phyloP scores from a whole-genome alignment of 2,888 invertebrate species.

The Carpatolechia fugitivella region DNA sequence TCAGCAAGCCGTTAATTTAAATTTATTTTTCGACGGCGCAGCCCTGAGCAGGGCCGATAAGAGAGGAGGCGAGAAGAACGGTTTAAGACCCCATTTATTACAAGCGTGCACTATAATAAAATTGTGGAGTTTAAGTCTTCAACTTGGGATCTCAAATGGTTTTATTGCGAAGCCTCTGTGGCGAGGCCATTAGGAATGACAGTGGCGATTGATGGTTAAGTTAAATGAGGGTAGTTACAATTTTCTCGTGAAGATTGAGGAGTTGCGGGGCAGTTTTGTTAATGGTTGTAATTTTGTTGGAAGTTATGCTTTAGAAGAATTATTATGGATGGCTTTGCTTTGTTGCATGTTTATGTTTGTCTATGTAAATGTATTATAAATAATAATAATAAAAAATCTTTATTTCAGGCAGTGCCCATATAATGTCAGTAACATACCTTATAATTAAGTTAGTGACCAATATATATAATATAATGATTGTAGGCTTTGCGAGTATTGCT shows the following conservation, averaged over 20 bases:
- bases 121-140: conserved; percentile 25
- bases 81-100: conserved; percentile 41
- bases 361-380: too few species aligned
- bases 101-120: conserved; percentile 24
- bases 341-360: too few species aligned
- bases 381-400: too few species aligned
- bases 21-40: not conserved
- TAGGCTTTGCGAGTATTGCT: too few species aligned
- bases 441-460: too few species aligned
- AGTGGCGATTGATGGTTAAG: not conserved
- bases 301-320: not conserved
- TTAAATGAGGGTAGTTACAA: not conserved
- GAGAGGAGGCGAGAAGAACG: conserved; percentile 40
- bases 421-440: too few species aligned
- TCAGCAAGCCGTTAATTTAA: not conserved
- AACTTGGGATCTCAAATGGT: conserved; percentile 24
- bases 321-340: too few species aligned
- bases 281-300: not conserved
- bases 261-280: not conserved
- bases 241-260: conserved; percentile 12
- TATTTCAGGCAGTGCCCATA: too few species aligned
- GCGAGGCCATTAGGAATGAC: not conserved
- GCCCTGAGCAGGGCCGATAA: conserved; percentile 25
- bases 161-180: conserved; percentile 19
- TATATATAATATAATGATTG: too few species aligned